Percentiles rank a stretch among this genome's conserved stretches.
Evolutionary conservation across 2,797 vertebrate species (phyloP).

Genomic region (Cynopterus sphinx): DNA sequence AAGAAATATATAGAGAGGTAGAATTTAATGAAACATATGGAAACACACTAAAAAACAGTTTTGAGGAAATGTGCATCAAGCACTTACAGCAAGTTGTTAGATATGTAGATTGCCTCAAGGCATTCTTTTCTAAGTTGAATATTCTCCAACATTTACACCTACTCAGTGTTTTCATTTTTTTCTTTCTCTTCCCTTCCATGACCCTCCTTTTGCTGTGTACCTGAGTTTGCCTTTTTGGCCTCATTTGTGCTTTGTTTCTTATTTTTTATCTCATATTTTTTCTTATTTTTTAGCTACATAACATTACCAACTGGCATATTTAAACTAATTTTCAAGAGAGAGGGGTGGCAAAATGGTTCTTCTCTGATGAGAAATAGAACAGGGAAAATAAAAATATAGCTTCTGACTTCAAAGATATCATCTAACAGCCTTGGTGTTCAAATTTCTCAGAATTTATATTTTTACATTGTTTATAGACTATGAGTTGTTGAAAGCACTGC

Average conservation of each 20-base stretch:
- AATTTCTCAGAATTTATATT: conserved; percentile 31
- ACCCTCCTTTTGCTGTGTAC: background rate
- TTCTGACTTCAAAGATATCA: background rate
- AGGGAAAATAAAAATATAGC: conserved; percentile 2
- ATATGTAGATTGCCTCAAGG: background rate
- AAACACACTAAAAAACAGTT: background rate
- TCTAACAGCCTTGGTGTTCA: background rate
- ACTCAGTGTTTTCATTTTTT: conserved; percentile 13
- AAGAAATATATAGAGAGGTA: background rate
- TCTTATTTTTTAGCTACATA: conserved; percentile 40
- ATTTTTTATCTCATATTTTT: background rate
- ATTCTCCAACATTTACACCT: conserved; percentile 27
- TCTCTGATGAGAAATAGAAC: conserved; percentile 22
- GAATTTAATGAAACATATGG: conserved; percentile 11
- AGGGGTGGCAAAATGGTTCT: background rate
- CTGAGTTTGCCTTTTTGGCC: background rate
- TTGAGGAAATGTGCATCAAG: conserved; percentile 39
- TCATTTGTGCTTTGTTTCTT: conserved; percentile 51
- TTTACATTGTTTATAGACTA: conserved; percentile 23
- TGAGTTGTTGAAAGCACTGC: background rate
- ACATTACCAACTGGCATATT: background rate
- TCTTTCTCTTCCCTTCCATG: background rate
- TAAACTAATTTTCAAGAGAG: conserved; percentile 19
- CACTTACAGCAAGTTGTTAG: conserved; percentile 39
- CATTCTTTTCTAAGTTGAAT: conserved; percentile 8